Evolutionary conservation across 2,113 vertebrate species (phyloP).

Genomic region (Pterocles orientalis): DNA sequence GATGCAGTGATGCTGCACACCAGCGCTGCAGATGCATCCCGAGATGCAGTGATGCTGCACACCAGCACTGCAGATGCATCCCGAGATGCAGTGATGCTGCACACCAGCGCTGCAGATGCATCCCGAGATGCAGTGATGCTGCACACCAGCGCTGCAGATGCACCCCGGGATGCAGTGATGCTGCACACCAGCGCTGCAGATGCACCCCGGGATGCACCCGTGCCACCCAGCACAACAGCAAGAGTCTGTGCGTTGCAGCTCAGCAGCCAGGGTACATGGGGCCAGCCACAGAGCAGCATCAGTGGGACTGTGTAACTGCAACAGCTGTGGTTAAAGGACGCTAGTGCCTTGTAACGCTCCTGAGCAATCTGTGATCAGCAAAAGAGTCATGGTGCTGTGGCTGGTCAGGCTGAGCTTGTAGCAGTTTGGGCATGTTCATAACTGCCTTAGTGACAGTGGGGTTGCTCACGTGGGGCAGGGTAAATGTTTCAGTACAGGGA

Average conservation of each 20-base stretch:
- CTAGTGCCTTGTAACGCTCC: neutral
- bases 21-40: neutral
- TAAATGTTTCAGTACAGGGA: neutral
- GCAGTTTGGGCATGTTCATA: neutral
- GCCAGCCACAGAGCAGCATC: neutral
- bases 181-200: neutral
- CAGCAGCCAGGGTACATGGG: accelerated
- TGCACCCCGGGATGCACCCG: neutral
- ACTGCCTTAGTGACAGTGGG: neutral
- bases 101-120: neutral
- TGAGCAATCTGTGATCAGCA: neutral
- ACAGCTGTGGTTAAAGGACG: neutral
- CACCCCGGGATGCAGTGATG: neutral
- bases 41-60: neutral
- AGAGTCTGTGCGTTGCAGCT: neutral
- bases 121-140: neutral
- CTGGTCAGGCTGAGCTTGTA: neutral
- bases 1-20: neutral
- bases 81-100: neutral
- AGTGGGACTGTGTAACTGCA: neutral
- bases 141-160: neutral
- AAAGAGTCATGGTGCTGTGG: accelerated
- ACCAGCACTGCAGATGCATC: neutral
- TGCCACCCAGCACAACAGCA: neutral
- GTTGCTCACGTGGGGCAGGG: neutral